Evolutionary conservation across 1,140 invertebrate genomes (phyloP), one percentile per base, ranked within the genome.

Genomic region (Ceratosolen solmsi): DNA sequence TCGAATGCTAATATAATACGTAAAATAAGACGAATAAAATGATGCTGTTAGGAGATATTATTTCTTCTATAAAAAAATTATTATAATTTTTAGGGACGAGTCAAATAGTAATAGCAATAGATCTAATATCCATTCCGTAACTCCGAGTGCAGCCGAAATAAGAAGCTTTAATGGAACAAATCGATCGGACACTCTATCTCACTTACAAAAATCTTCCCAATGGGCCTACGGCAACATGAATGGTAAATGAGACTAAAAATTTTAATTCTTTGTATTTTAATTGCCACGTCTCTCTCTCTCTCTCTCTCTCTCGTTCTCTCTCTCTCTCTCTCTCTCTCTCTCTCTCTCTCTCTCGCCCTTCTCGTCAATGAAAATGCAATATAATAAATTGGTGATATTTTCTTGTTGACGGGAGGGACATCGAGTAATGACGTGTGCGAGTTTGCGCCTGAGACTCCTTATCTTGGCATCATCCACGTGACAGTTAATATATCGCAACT

Each of bases 81-180:
- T 72, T 33, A 58, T 30, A 54, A 1, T 83, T 87, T 85, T 76
- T 71, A 92, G 91, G 79, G 88, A 92, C 74, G 90, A 90, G 15
- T 74, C 38, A 68, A 72, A 65, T 65, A 70, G 56, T 13, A 76
- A 60, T 54, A 49, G 60, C 36, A 88, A 84, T 71, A 89, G 88
- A 84, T 82, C 72, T 56, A 86, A 83, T 82, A 87, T 86, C 38
- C 87, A 86, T 79, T 80, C 77, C 49, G 72, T 83, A n/a, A 87
- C 88, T 9, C 87, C 86, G 2, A 90, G 89, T 85, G 90, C 89
- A 22, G 90, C 90, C 22, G 90, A 89, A 36, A 84, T 88, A 27
- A 87, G 91, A 82, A 87, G 88, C 72, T 92, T 91, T 83, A 90
- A 90, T 83, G 90, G 90, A 27, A 91, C 90, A 49, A 91, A 92